phyloP scores from a whole-genome alignment of 2,888 invertebrate genomes.

The Caenorhabditis drosophilae region DNA sequence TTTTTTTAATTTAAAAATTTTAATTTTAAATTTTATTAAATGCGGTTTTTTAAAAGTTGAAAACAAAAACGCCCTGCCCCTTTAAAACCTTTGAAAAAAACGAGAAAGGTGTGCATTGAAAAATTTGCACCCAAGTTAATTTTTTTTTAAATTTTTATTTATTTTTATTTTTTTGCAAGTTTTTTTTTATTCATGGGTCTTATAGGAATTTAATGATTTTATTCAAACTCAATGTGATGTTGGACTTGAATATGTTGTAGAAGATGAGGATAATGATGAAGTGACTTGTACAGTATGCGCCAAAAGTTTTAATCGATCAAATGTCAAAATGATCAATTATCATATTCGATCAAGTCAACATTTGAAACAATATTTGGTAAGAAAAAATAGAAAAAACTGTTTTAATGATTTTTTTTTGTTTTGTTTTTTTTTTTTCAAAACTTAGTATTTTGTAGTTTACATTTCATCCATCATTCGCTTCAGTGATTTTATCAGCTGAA shows the following conservation, averaged over 20 bases:
- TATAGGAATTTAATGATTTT: too few relatives aligned
- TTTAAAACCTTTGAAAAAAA: too few relatives aligned
- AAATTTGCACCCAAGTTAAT: not conserved
- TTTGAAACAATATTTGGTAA: constrained; percentile 43
- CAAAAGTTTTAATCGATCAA: constrained; percentile 22
- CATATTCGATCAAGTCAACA: constrained; percentile 43
- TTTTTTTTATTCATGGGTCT: not conserved
- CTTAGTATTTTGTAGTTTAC: constrained; percentile 7
- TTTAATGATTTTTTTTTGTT: not conserved
- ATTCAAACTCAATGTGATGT: constrained; percentile 49
- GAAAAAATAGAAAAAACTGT: too few relatives aligned
- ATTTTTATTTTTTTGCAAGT: not conserved
- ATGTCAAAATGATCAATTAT: constrained; percentile 10
- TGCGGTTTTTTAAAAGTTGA: too few relatives aligned
- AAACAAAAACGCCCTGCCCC: too few relatives aligned
- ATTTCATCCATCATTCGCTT: not conserved
- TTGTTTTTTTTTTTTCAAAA: not conserved
- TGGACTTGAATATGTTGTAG: constrained; percentile 48
- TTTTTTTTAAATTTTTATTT: not conserved
- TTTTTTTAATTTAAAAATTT: not conserved
- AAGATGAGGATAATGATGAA: constrained; percentile 37
- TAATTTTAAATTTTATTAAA: too few relatives aligned
- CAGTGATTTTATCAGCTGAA: constrained; percentile 10
- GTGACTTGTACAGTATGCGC: constrained; percentile 43
- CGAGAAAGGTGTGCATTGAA: not conserved